A percentile compares a stretch with the other conserved stretches of the same genome.
phyloP scores from a whole-genome alignment of 1,140 invertebrate species.

The Metaphire vulgaris region DNA sequence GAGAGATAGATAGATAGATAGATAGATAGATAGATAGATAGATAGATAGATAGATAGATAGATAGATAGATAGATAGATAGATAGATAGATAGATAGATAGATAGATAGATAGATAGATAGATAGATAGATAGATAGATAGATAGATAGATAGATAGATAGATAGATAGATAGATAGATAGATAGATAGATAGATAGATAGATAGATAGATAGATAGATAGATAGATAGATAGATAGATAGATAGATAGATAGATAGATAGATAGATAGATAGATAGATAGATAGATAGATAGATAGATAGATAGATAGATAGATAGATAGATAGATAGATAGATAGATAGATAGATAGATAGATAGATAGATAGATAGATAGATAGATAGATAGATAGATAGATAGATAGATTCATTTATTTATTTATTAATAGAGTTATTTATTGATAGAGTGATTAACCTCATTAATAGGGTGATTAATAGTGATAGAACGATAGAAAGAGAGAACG shows the following conservation, averaged over 20 bases:
- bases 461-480: no score
- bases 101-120: neutral
- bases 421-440: no score
- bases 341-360: neutral
- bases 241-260: conserved; percentile 1
- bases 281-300: neutral
- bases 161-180: neutral
- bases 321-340: conserved; percentile 1
- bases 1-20: neutral
- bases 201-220: conserved; percentile 1
- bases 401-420: no score
- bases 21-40: neutral
- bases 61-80: neutral
- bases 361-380: neutral
- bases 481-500: no score
- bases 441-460: no score
- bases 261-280: neutral
- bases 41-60: neutral
- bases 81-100: neutral
- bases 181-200: neutral
- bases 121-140: no score
- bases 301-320: neutral
- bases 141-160: neutral
- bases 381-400: neutral
- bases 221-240: conserved; percentile 3